Evolutionary conservation across 2,797 vertebrate species (phyloP).

Genomic region (Cercopithecus diana): DNA sequence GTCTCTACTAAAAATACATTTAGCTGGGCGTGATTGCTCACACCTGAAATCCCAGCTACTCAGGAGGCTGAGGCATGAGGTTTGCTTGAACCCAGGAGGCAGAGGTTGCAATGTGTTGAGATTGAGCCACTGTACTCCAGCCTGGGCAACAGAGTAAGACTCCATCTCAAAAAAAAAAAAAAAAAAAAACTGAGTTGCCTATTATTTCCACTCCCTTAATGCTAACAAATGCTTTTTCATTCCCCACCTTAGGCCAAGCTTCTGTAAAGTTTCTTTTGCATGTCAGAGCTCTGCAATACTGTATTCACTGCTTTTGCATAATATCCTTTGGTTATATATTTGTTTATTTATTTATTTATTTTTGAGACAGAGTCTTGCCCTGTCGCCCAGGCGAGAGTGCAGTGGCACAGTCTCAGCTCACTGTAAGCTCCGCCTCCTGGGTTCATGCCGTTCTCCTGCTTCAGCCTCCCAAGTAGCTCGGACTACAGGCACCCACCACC

Average conservation of each 20-base stretch:
- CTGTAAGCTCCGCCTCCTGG: too few relatives aligned
- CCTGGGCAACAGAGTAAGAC: too few relatives aligned
- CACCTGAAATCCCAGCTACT: not conserved
- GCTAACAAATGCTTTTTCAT: not conserved
- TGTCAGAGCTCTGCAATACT: not conserved
- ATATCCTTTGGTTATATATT: not conserved
- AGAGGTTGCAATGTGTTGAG: not conserved
- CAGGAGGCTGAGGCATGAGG: not conserved
- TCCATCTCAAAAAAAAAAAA: not conserved
- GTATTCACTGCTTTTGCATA: not conserved
- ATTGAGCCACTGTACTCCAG: not conserved
- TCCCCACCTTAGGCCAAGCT: not conserved
- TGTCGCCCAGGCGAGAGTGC: too few relatives aligned
- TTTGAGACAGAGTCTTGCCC: too few relatives aligned
- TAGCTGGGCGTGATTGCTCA: not conserved
- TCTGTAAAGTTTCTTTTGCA: not conserved
- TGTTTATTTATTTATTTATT: too few relatives aligned
- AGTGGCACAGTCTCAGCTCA: too few relatives aligned
- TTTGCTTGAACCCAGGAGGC: not conserved
- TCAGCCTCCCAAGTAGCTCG: too few relatives aligned
- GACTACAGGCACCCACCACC: too few relatives aligned
- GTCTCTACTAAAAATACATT: not conserved
- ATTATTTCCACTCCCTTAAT: not conserved
- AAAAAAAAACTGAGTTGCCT: not conserved
- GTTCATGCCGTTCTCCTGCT: too few relatives aligned